phyloP scores from a whole-genome alignment of 2,113 vertebrate species.

The Gobius niger region DNA sequence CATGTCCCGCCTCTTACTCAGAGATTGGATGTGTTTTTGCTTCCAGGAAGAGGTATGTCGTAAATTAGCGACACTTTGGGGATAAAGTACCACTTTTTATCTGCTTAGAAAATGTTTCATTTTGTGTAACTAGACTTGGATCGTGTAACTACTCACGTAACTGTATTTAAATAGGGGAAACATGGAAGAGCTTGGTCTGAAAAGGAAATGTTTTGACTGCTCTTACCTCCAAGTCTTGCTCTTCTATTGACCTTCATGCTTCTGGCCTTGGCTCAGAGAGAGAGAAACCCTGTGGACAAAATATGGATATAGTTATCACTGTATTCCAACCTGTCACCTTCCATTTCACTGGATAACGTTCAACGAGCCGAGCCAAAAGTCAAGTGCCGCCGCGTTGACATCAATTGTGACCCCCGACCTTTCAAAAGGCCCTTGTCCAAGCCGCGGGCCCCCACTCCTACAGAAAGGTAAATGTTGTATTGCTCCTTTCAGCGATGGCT shows the following conservation, averaged over 20 bases:
- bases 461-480: constrained; percentile 46
- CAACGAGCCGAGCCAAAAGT: constrained; percentile 29
- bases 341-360: constrained; percentile 6
- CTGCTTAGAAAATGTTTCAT: too few species aligned
- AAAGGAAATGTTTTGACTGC: neutral
- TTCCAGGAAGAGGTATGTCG: too few species aligned
- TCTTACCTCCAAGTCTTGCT: neutral
- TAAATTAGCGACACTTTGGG: too few species aligned
- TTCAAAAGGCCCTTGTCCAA: constrained; percentile 29
- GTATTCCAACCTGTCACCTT: neutral
- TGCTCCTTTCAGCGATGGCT: constrained; percentile 19
- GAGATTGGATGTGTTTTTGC: too few species aligned
- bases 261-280: neutral
- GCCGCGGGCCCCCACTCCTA: constrained; percentile 2
- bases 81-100: too few species aligned
- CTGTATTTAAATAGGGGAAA: too few species aligned
- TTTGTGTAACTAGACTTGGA: too few species aligned
- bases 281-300: neutral
- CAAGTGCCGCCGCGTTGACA: constrained; percentile 24
- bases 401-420: constrained; percentile 44
- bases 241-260: neutral
- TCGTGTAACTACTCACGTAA: too few species aligned
- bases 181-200: neutral
- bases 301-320: neutral
- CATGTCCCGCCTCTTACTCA: too few species aligned